A percentile compares a stretch with the other conserved stretches of the same genome.
phyloP scores from a whole-genome alignment of 2,113 vertebrate genomes.

The Anolis sagrei region DNA sequence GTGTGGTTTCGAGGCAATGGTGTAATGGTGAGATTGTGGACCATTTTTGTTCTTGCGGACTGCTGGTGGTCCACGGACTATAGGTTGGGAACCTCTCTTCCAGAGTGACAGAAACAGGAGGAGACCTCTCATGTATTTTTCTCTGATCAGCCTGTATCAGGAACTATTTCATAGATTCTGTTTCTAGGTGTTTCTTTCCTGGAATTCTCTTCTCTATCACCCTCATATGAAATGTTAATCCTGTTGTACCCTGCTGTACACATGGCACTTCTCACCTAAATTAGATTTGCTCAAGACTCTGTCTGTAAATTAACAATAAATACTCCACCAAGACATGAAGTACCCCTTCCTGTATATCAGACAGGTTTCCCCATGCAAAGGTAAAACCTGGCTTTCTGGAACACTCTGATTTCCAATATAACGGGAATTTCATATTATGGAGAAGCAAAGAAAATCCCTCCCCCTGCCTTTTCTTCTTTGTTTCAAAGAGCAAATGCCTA shows the following conservation, averaged over 20 bases:
- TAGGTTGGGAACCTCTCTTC: too few relatives aligned
- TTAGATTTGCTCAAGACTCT: not conserved
- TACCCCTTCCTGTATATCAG: not conserved
- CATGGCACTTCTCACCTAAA: not conserved
- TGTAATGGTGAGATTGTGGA: too few relatives aligned
- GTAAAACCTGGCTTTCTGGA: not conserved
- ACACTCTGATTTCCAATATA: too few relatives aligned
- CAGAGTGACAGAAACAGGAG: too few relatives aligned
- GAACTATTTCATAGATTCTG: not conserved
- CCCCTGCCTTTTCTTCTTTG: not conserved
- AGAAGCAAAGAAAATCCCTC: too few relatives aligned
- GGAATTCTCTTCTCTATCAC: not conserved
- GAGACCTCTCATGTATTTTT: not conserved
- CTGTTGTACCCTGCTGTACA: not conserved
- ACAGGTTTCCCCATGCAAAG: not conserved
- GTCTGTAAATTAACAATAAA: not conserved
- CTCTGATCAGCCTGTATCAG: not conserved
- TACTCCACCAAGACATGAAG: not conserved
- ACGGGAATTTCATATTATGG: too few relatives aligned
- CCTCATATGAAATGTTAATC: not conserved
- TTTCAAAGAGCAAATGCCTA: not conserved
- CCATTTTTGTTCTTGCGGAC: too few relatives aligned
- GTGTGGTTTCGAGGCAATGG: too few relatives aligned
- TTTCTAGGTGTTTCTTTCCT: not conserved
- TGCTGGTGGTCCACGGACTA: too few relatives aligned